Evolutionary conservation across 2,888 invertebrate genomes (phyloP), one percentile per base, ranked within the genome.

Genomic region (Lasioglossum vierecki): DNA sequence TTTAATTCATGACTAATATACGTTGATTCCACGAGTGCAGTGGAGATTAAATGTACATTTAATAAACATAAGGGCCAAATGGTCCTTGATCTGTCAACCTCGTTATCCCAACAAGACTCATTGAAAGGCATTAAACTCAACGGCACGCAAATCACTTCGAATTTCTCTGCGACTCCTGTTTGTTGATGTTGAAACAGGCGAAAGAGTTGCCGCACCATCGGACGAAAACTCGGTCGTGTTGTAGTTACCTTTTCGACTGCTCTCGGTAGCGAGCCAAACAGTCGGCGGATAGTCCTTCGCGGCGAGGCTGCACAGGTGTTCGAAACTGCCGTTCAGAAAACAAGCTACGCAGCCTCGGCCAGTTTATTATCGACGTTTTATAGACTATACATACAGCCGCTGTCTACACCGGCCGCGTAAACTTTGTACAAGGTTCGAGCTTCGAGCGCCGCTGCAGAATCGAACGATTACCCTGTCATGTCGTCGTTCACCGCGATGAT

Each of bases 351-450:
- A 41, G 68, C 35, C 41, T 26, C 71, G 71, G 26, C 71, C n/a
- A 44, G 44, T 71, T 71, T 71, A 71, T 71, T 44, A 71, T 71
- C 71, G 71, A 71, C 44, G 44, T 44, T 71, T 71, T 44, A 26
- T 44, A 13, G 39, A 44, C 71, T 71, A 44, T 70, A 35, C 66
- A 11, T 70, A 35, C 66, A 11, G 22, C 41, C 41, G 41, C 70
- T 70, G 70, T 70, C 70, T 70, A 41, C 70, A 70, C 39, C 22
- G 39, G 70, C 22, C 41, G 70, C 70, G 70, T 70, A 41, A 70
- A 70, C 70, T 66, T 66, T 66, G 35, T 22, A 3, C 30, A 63
- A 63, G 30, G 63, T 30, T 30, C 63, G 60, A 26, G 57, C n/a
- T n/a, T 4, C 22, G 63, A 63, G 63, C 2, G 26, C 60, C 26